Evolutionary conservation across 2,888 invertebrate species (phyloP).

Genomic region (Dendrolimus houi): DNA sequence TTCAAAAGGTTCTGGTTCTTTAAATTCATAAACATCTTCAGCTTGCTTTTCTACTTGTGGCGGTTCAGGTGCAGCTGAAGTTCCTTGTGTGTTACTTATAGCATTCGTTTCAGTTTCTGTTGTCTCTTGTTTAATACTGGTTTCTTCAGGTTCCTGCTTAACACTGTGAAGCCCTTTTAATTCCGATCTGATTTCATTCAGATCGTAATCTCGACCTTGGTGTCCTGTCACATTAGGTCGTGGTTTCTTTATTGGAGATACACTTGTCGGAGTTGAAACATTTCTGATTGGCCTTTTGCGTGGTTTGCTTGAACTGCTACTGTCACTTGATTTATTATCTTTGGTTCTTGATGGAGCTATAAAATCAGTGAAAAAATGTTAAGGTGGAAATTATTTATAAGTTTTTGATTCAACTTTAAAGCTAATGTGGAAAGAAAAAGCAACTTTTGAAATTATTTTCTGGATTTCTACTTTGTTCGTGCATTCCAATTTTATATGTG

Average conservation of each 20-base stretch:
- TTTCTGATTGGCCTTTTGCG: constrained; percentile 56
- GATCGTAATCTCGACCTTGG: constrained; percentile 83
- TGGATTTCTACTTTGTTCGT: no score
- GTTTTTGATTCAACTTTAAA: no score
- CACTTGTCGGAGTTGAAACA: constrained; percentile 43
- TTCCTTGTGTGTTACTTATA: constrained; percentile 17
- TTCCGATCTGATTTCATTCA: constrained; percentile 90
- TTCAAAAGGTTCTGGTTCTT: constrained; percentile 92
- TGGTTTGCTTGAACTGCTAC: constrained; percentile 57
- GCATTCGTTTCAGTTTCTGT: constrained; percentile 31
- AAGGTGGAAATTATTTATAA: neutral
- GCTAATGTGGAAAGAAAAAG: no score
- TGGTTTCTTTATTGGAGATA: constrained; percentile 53
- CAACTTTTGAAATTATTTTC: no score
- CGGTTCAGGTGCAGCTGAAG: constrained; percentile 29
- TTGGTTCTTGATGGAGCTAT: constrained; percentile 50
- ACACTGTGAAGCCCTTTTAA: constrained; percentile 83
- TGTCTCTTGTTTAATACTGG: constrained; percentile 37
- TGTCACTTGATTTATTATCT: constrained; percentile 58
- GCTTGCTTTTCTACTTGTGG: constrained; percentile 53
- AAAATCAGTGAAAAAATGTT: constrained; percentile 8
- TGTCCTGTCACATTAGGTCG: constrained; percentile 38
- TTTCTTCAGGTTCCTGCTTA: constrained; percentile 61
- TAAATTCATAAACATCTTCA: constrained; percentile 90
- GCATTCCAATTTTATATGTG: no score